These are phyloP conservation scores for Cheilosia impressa DNA, from an alignment of 2,888 invertebrate genomes.

Conservation along the genomic window DNA sequence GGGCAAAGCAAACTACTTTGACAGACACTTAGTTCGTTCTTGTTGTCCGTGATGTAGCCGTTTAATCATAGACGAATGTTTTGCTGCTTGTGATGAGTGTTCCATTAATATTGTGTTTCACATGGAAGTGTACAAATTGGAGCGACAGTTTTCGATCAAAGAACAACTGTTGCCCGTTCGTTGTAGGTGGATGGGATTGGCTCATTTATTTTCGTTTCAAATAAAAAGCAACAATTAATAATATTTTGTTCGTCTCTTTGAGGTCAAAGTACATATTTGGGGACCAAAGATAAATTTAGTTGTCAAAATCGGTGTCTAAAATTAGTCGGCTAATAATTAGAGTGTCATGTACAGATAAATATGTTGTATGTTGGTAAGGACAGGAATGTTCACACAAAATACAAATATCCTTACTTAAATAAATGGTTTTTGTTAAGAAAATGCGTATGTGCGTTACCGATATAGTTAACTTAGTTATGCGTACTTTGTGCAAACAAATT, in stretches of 20 bases:
- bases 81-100: conserved; percentile 71
- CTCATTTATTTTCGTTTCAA: conserved; percentile 63
- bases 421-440: too few species aligned
- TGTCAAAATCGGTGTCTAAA: conserved; percentile 66
- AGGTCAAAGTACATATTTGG: conserved; percentile 24
- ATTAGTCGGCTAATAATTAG: conserved; percentile 63
- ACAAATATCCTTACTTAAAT: background rate
- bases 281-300: conserved; percentile 36
- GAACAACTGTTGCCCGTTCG: conserved; percentile 67
- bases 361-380: conserved; percentile 14
- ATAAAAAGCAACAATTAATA: conserved; percentile 72
- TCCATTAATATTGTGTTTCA: conserved; percentile 68
- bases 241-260: conserved; percentile 38
- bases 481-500: too few species aligned
- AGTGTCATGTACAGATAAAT: conserved; percentile 54
- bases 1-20: conserved; percentile 42
- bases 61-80: conserved; percentile 68
- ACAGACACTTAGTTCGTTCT: conserved; percentile 67
- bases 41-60: conserved; percentile 63
- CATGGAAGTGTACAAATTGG: conserved; percentile 71
- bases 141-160: conserved; percentile 71
- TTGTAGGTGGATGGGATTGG: conserved; percentile 62
- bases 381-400: background rate
- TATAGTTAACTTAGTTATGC: too few species aligned
- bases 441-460: too few species aligned